Percentiles rank a stretch among this genome's conserved stretches.
phyloP scores from a whole-genome alignment of 2,888 invertebrate species.

The Bibio marci region DNA sequence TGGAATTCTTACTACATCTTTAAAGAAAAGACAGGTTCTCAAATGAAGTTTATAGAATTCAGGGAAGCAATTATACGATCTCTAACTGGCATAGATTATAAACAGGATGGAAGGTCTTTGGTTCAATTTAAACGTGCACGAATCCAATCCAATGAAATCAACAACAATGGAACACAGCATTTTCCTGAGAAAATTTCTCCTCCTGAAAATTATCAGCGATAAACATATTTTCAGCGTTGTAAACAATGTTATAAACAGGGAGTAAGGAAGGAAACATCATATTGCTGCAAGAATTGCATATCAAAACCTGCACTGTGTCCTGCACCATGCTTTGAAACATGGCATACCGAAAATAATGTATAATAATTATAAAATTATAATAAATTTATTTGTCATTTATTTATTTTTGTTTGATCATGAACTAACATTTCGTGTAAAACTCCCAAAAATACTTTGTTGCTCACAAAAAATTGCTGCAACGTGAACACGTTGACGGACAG shows the following conservation, averaged over 20 bases:
- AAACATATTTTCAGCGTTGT: conserved; percentile 11
- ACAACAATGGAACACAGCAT: conserved; percentile 9
- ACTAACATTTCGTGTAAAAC: no score
- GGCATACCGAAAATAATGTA: background rate
- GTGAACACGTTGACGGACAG: no score
- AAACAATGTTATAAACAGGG: conserved; percentile 7
- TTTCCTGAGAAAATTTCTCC: conserved; percentile 10
- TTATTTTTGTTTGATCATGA: background rate
- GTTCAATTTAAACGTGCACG: background rate
- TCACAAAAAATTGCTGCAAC: conserved; percentile 44
- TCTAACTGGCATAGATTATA: background rate
- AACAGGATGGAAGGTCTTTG: background rate
- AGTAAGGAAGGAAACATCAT: background rate
- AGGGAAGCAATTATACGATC: conserved; percentile 4
- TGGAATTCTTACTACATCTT: conserved; percentile 16
- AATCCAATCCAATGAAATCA: background rate
- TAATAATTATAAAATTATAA: background rate
- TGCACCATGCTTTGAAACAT: background rate
- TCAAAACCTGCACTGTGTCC: conserved; percentile 1
- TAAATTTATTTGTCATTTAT: background rate
- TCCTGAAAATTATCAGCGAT: conserved; percentile 12
- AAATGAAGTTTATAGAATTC: conserved; percentile 11
- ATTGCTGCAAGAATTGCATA: background rate
- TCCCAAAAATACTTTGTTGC: no score
- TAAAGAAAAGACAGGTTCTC: conserved; percentile 1